Evolutionary conservation across 2,113 vertebrate genomes (phyloP), one percentile per base, ranked within the genome.

Genomic region (Lepus americanus): DNA sequence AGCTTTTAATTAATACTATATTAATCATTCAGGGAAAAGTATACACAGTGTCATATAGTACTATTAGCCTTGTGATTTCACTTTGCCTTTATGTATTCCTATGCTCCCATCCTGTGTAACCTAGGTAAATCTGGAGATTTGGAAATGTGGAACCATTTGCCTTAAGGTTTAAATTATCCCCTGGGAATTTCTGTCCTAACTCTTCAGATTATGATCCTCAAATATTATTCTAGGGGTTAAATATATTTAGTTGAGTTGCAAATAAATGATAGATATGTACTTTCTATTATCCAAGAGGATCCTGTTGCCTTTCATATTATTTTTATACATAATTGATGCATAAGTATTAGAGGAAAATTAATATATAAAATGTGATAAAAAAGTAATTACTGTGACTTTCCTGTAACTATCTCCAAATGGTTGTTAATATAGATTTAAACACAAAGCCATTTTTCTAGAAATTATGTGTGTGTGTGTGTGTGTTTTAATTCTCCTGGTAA

Each of bases 101-200:
- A 22, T 51, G 19, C 23, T 69, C 27, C 66, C 66, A 89, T 2
- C 27, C 39, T 27, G 5, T 31, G n/a, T 29, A 9, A 22, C 44
- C 12, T 79, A 6, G 13, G 19, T 76, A 93, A 79, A 91, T 92
- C 23, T 81, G 76, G 64, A 87, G 39, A 67, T 72, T 92, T 94
- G 23, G 10, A 67, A 84, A 79, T 83, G 9, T 51, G 20, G 3
- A 25, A 0, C 1, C 23, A 83, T 91, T 96, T 87, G 7, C 61
- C 29, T 87, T 70, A 93, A 89, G 1, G 89, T 49, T 83, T 82
- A n/a, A 55, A 4, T 87, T 22, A 89, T 51, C 4, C 23, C 3
- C 17, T 66, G 22, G 76, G 17, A 82, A 63, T 84, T 23, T 79
- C 51, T 72, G 39, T 69, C 14, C 44, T 87, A 79, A 82, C 20